Evolutionary conservation across 2,888 invertebrate genomes (phyloP).

Genomic region (Aphrophora alni): DNA sequence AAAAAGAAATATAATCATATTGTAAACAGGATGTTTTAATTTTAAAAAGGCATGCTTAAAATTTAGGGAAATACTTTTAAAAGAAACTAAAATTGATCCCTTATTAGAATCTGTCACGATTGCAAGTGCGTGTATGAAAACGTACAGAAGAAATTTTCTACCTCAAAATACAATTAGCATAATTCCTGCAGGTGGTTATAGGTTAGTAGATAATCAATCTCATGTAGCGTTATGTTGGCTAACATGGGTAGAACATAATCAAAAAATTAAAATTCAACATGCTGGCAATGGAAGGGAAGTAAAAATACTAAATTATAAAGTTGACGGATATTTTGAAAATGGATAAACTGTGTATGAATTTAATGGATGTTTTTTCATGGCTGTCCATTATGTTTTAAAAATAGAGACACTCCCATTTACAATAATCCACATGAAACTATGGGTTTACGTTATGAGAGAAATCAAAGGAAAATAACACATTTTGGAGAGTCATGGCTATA

Average conservation of each 20-base stretch:
- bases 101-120: constrained; percentile 51
- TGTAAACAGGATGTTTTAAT: constrained; percentile 50
- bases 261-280: neutral
- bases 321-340: constrained; percentile 40
- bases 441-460: constrained; percentile 9
- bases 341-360: constrained; percentile 40
- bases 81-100: constrained; percentile 47
- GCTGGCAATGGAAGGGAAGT: neutral
- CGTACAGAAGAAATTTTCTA: constrained; percentile 46
- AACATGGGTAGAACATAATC: constrained; percentile 12
- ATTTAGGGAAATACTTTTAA: constrained; percentile 49
- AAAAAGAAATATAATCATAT: constrained; percentile 49
- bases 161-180: constrained; percentile 4
- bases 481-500: constrained; percentile 14
- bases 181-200: constrained; percentile 1
- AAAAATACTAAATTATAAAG: constrained; percentile 47
- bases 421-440: neutral
- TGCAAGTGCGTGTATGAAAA: constrained; percentile 48
- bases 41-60: constrained; percentile 50
- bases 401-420: constrained; percentile 7
- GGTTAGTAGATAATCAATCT: constrained; percentile 6
- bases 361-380: constrained; percentile 44
- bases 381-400: constrained; percentile 39
- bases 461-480: neutral
- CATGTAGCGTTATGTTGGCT: neutral